A percentile compares a stretch with the other conserved stretches of the same genome.
Evolutionary conservation across 2,797 vertebrate species (phyloP).

Genomic region (Uromys caudimaculatus): DNA sequence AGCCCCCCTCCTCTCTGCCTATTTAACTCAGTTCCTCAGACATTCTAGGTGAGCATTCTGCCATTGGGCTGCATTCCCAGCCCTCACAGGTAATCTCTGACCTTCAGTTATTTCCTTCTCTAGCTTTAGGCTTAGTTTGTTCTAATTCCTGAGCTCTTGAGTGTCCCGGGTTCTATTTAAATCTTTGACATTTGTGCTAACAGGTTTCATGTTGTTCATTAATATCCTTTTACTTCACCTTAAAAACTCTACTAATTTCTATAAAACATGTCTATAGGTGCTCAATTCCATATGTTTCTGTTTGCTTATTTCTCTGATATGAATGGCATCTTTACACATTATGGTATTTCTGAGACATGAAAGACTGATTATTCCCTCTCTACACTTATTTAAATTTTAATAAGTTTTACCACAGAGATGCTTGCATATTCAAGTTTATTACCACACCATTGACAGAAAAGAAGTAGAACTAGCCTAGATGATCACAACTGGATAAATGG

Average conservation of each 20-base stretch:
- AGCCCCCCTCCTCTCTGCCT: background rate
- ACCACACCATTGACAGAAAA: background rate
- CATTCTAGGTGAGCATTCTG: background rate
- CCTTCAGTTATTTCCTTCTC: background rate
- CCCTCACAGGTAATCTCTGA: background rate
- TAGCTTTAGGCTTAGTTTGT: background rate
- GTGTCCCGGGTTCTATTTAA: background rate
- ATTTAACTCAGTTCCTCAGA: background rate
- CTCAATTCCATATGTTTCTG: background rate
- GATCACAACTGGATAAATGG: background rate
- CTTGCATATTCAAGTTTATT: background rate
- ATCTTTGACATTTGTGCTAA: background rate
- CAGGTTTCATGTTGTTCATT: background rate
- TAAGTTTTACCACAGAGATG: background rate
- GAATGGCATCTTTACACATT: background rate
- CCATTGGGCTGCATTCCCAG: too few relatives aligned
- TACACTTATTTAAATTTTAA: background rate
- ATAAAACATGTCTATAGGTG: background rate
- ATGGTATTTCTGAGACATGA: background rate
- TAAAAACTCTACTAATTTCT: background rate
- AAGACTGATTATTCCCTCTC: background rate
- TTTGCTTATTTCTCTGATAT: background rate
- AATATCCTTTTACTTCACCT: background rate
- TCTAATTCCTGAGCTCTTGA: background rate
- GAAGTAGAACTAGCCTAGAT: background rate